A percentile compares a stretch with the other conserved stretches of the same genome.
phyloP scores from a whole-genome alignment of 2,113 vertebrate genomes.

The Brachypodius melanocephalos region DNA sequence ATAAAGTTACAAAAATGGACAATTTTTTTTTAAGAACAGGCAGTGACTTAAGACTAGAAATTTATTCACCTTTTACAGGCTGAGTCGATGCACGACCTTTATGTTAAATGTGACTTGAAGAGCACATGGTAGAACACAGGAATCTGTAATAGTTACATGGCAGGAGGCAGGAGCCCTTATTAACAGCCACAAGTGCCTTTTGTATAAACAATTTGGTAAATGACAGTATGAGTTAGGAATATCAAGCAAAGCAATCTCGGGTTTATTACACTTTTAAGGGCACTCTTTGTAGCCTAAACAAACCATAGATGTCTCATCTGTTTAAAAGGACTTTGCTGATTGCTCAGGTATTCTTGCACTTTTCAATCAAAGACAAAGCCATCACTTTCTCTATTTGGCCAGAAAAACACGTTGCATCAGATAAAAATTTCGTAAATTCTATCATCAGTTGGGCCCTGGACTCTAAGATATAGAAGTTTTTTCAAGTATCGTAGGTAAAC shows the following conservation, averaged over 20 bases:
- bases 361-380: neutral
- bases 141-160: neutral
- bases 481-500: neutral
- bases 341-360: neutral
- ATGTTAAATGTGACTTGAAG: neutral
- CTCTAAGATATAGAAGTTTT: neutral
- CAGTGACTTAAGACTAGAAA: neutral
- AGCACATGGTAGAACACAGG: neutral
- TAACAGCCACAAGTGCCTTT: neutral
- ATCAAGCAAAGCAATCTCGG: neutral
- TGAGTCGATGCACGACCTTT: accelerated
- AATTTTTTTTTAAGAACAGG: neutral
- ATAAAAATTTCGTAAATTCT: neutral
- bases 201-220: neutral
- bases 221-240: neutral
- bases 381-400: neutral
- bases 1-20: neutral
- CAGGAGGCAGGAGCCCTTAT: neutral
- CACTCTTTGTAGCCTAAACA: neutral
- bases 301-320: neutral
- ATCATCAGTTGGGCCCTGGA: neutral
- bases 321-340: neutral
- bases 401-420: neutral
- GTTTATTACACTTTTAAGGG: neutral
- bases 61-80: neutral